Base-by-base conservation (phyloP, 2,888 invertebrate genomes). In the Vesta saturnalis region DNA sequence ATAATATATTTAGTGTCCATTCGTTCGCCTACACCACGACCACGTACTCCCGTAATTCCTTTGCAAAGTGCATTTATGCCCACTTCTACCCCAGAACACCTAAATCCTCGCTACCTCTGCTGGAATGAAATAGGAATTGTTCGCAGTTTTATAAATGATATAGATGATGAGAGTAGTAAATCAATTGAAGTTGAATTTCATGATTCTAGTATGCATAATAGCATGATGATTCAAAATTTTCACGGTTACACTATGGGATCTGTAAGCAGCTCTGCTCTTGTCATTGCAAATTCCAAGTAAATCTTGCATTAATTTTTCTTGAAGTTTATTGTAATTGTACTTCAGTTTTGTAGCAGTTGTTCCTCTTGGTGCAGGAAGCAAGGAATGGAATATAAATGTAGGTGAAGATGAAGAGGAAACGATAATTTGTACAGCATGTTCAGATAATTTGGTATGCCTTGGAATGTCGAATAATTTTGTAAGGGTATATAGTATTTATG, bases 81-180 rank as follows among this genome's bases (percentile, higher is more conserved):
- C 0, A 91, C 94, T 0, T 91, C 97, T 1, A 94, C 97, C 0
- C 97, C 98, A 1, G 82, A 84, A 18, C 92, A 95, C 83, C 88
- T 96, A 57, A 90, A 94, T 82, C 84, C 76, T 70, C 86, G 89
- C 72, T 91, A 90, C 78, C 86, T 92, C 90, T 91, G 94, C 61
- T 99, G 97, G 95, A 99, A 99, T 80, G 91, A 93, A 60, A 89
- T 95, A 3, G 99, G 97, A n/a, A 91, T 97, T 72, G 92, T 97
- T 0, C 89, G 93, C 6, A 92, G 93, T 76, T 94, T 94, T 80
- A 89, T 90, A 0, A 92, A 92, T 63, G 77, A 74, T 14, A 19
- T 14, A n/a, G 22, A 82, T 65, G 72, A 76, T 10, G 81, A 82
- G 23, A 80, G 79, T 14, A 77, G 81, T 52, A 93, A 93, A 62